These are phyloP conservation scores for Rhabdomys pumilio DNA, from an alignment of 2,797 vertebrate genomes.

Conservation along the genomic window DNA sequence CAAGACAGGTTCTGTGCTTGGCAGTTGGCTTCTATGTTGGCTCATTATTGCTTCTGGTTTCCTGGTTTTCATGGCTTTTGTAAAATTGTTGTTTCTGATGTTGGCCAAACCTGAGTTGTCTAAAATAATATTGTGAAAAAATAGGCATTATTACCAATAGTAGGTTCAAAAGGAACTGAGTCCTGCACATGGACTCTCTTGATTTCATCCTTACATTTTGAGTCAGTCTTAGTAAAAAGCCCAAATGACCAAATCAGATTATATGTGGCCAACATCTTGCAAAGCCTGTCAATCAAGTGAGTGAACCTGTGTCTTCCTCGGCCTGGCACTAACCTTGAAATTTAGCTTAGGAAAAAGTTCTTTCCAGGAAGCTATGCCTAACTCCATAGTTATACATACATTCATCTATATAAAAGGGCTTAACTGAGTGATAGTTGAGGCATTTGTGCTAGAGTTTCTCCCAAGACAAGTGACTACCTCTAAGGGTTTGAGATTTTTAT, in stretches of 20 bases:
- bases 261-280: neutral
- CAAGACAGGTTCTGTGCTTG: neutral
- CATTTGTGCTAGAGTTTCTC: neutral
- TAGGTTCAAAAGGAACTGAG: neutral
- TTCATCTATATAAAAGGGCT: neutral
- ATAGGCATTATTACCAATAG: neutral
- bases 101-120: neutral
- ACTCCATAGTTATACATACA: neutral
- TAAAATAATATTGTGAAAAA: constrained; percentile 20
- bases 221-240: neutral
- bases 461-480: neutral
- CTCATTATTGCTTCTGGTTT: neutral
- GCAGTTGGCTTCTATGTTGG: neutral
- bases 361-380: neutral
- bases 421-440: neutral
- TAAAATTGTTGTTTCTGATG: neutral
- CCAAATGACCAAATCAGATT: neutral
- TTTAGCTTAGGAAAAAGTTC: neutral
- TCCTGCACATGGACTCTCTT: neutral
- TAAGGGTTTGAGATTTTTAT: neutral
- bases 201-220: neutral
- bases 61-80: neutral
- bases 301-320: neutral
- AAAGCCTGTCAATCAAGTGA: neutral
- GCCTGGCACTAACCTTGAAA: neutral